Percentiles rank a stretch among this genome's conserved stretches.
Evolutionary conservation across 2,797 vertebrate species (phyloP).

Genomic region (Leptatherina wallacei): DNA sequence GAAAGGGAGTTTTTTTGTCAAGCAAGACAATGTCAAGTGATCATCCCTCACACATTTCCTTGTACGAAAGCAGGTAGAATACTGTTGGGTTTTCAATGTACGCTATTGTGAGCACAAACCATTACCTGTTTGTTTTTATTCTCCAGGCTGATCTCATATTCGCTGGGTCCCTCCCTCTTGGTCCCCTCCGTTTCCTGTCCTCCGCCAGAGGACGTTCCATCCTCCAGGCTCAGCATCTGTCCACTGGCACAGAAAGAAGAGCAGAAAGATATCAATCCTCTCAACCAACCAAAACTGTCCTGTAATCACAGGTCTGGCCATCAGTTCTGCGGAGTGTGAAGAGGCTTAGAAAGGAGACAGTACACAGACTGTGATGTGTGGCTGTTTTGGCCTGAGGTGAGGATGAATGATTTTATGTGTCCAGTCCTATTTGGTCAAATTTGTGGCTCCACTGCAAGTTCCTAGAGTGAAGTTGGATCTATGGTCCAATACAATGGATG

Average conservation of each 20-base stretch:
- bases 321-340: constrained; percentile 37
- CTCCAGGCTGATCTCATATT: constrained; percentile 79
- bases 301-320: constrained; percentile 36
- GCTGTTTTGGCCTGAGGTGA: constrained; percentile 34
- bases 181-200: constrained; percentile 70
- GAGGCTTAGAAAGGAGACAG: constrained; percentile 35
- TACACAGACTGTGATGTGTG: constrained; percentile 39
- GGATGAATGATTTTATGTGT: constrained; percentile 50
- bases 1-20: constrained; percentile 58
- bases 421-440: constrained; percentile 44
- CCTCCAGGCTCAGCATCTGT: constrained; percentile 80
- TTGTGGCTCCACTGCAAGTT: constrained; percentile 34
- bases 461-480: constrained; percentile 20
- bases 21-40: constrained; percentile 50
- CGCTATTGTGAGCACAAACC: neutral
- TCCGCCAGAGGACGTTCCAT: constrained; percentile 70
- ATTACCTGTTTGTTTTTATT: constrained; percentile 82
- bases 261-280: constrained; percentile 49
- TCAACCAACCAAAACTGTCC: constrained; percentile 36
- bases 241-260: constrained; percentile 59
- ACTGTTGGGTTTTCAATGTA: constrained; percentile 15
- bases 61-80: constrained; percentile 20
- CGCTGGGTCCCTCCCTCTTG: constrained; percentile 80
- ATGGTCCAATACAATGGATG: constrained; percentile 11
- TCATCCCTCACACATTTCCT: constrained; percentile 28